Percentiles rank a stretch among this genome's conserved stretches.
phyloP scores from a whole-genome alignment of 2,888 invertebrate species.

The Camptogramma bilineatum region DNA sequence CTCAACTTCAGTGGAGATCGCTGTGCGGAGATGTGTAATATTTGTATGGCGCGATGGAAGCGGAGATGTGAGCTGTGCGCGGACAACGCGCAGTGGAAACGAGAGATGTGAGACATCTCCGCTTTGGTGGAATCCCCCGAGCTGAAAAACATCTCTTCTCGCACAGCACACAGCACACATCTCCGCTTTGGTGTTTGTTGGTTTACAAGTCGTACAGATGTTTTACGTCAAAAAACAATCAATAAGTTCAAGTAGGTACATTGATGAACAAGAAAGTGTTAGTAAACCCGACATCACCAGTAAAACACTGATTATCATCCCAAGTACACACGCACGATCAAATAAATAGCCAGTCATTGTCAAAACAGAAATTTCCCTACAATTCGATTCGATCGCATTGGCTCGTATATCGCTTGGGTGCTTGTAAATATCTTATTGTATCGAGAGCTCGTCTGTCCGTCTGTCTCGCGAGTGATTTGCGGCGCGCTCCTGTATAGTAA shows the following conservation, averaged over 20 bases:
- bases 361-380: constrained; percentile 63
- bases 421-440: constrained; percentile 79
- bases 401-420: constrained; percentile 49
- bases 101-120: too few species aligned
- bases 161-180: too few species aligned
- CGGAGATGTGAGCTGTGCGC: too few species aligned
- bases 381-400: constrained; percentile 44
- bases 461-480: constrained; percentile 73
- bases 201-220: too few species aligned
- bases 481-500: constrained; percentile 74
- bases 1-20: too few species aligned
- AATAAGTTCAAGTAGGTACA: not conserved
- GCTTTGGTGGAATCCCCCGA: too few species aligned
- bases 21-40: too few species aligned
- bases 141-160: too few species aligned
- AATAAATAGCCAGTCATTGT: constrained; percentile 53
- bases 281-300: not conserved
- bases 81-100: too few species aligned
- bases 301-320: constrained; percentile 19
- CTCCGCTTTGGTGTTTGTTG: too few species aligned
- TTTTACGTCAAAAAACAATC: too few species aligned
- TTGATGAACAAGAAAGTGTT: not conserved
- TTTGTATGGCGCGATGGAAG: too few species aligned
- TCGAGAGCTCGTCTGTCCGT: constrained; percentile 69
- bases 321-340: constrained; percentile 30